A percentile compares a stretch with the other conserved stretches of the same genome.
Evolutionary conservation across 1,140 invertebrate species (phyloP).

Genomic region (Papilio glaucus): DNA sequence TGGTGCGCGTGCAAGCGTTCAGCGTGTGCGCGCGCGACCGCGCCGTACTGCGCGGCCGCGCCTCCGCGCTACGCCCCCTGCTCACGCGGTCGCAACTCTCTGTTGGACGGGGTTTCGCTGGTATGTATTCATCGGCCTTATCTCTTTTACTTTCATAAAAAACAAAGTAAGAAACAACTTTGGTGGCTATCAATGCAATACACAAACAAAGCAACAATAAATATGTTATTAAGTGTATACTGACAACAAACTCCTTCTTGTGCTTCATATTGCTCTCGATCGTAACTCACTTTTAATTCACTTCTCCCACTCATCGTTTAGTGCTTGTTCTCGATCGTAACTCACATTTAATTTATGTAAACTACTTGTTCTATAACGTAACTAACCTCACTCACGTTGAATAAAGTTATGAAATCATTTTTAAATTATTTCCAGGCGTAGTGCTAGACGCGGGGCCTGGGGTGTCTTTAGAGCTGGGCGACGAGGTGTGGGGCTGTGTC

Average conservation of each 20-base stretch:
- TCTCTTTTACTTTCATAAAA: too few relatives aligned
- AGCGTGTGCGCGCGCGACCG: constrained; percentile 68
- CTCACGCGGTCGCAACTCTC: constrained; percentile 50
- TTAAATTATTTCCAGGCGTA: constrained; percentile 51
- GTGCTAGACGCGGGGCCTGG: constrained; percentile 67
- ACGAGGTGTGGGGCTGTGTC: constrained; percentile 78
- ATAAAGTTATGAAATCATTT: neutral
- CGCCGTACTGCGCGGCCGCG: constrained; percentile 67
- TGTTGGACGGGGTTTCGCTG: constrained; percentile 69
- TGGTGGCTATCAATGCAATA: too few relatives aligned
- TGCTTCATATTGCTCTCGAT: too few relatives aligned
- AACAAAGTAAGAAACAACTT: too few relatives aligned
- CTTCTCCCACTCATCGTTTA: neutral
- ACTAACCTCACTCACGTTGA: too few relatives aligned
- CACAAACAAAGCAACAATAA: too few relatives aligned
- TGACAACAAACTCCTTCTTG: too few relatives aligned
- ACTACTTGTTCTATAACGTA: constrained; percentile 11
- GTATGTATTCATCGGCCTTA: constrained; percentile 47
- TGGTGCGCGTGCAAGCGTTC: constrained; percentile 75
- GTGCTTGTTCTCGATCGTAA: neutral
- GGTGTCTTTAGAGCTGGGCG: constrained; percentile 66
- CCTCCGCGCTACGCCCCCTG: constrained; percentile 56
- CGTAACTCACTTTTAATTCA: neutral
- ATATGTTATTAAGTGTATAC: too few relatives aligned
- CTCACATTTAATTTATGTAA: neutral